A percentile compares a stretch with the other conserved stretches of the same genome.
phyloP scores from a whole-genome alignment of 2,113 vertebrate species.

The Bubalus kerabau region DNA sequence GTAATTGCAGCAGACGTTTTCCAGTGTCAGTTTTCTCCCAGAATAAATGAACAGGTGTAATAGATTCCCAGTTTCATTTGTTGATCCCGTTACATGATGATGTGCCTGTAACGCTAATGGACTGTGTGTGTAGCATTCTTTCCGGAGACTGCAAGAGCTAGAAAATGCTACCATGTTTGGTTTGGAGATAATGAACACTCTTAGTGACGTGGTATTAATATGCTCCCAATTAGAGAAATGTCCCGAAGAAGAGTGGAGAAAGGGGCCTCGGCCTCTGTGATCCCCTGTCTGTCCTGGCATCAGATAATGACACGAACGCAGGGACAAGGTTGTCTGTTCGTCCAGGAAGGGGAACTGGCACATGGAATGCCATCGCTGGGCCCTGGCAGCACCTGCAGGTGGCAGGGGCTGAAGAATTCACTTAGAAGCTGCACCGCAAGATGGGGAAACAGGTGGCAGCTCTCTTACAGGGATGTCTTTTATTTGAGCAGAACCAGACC shows the following conservation, averaged over 20 bases:
- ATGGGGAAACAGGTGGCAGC: slow-evolving; percentile 57
- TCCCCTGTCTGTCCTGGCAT: background rate
- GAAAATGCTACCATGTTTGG: background rate
- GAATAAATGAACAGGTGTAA: slow-evolving; percentile 4
- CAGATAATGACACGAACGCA: background rate
- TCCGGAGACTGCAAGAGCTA: background rate
- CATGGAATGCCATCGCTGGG: background rate
- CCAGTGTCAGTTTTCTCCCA: background rate
- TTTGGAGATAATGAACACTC: background rate
- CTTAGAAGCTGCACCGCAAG: slow-evolving; percentile 38
- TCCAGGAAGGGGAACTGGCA: background rate
- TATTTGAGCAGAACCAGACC: slow-evolving; percentile 59
- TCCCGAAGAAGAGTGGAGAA: background rate
- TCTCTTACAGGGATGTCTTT: slow-evolving; percentile 59
- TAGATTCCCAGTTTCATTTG: background rate
- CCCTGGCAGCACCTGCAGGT: slow-evolving; percentile 60
- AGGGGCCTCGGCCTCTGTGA: background rate
- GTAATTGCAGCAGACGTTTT: background rate
- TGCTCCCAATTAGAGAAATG: background rate
- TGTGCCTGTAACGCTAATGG: background rate
- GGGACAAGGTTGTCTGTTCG: background rate
- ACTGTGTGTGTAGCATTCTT: background rate
- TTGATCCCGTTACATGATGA: background rate
- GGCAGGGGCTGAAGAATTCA: slow-evolving; percentile 44
- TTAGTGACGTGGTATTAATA: background rate